Conservation (phyloP, 1,140 invertebrate species). For the Melanaphis sacchari region DNA sequence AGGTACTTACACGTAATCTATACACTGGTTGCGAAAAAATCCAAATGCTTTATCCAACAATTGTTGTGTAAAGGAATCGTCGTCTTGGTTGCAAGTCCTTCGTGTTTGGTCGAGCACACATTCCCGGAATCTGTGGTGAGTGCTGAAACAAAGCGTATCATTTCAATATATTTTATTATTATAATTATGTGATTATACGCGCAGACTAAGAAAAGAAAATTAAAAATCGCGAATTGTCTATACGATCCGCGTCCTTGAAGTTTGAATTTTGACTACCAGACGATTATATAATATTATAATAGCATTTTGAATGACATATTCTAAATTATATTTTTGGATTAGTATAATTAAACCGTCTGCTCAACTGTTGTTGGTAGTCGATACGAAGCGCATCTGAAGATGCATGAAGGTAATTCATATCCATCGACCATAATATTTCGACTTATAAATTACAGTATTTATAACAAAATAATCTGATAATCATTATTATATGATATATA, state of each 20-base stretch:
- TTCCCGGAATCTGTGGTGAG: conserved; percentile 69
- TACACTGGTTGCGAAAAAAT: conserved; percentile 69
- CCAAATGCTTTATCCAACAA: conserved; percentile 69
- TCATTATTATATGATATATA: background rate
- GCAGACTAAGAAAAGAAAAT: background rate
- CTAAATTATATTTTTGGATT: background rate
- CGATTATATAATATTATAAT: background rate
- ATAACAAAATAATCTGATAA: background rate
- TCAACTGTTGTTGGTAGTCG: background rate
- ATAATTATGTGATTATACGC: background rate
- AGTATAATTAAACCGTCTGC: background rate
- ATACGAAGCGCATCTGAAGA: background rate
- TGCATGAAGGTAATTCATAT: background rate
- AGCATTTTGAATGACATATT: background rate
- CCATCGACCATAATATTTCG: background rate
- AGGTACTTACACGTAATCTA: conserved; percentile 68
- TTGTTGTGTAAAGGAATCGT: conserved; percentile 67
- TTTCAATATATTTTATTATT: background rate
- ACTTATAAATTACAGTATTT: background rate
- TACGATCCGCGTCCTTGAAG: background rate
- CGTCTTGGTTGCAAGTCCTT: conserved; percentile 66
- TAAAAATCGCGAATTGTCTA: background rate
- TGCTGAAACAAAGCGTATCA: conserved; percentile 63
- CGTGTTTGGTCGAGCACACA: conserved; percentile 68
- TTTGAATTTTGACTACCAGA: background rate